Conservation (phyloP, 2,113 vertebrate genomes). For the Apaloderma vittatum region DNA sequence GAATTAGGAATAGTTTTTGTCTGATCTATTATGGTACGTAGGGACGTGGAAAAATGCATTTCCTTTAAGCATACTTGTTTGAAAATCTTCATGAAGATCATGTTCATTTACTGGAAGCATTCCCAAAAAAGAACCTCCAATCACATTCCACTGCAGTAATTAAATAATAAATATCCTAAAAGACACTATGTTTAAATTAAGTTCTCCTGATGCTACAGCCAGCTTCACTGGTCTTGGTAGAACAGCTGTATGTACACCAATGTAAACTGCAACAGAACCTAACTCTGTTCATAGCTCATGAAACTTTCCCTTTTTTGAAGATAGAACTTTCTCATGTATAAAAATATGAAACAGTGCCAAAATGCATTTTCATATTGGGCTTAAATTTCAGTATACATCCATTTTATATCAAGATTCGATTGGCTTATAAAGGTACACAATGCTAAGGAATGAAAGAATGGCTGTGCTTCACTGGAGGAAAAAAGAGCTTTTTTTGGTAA, state of each 20-base stretch:
- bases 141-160: neutral
- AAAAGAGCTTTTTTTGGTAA: slow-evolving; percentile 4
- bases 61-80: neutral
- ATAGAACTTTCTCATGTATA: neutral
- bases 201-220: neutral
- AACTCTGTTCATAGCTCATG: neutral
- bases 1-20: neutral
- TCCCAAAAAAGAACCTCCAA: neutral
- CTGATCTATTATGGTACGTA: neutral
- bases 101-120: neutral
- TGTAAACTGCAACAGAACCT: neutral
- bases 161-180: neutral
- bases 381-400: slow-evolving; percentile 19
- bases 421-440: neutral
- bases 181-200: neutral
- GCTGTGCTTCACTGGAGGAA: slow-evolving; percentile 7
- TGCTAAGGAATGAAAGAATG: slow-evolving; percentile 49
- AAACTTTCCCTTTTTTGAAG: neutral
- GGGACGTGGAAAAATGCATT: neutral
- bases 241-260: neutral
- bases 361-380: slow-evolving; percentile 1
- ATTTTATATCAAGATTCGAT: slow-evolving; percentile 29
- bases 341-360: neutral
- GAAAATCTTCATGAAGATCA: neutral
- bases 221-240: neutral